A percentile compares a stretch with the other conserved stretches of the same genome.
Evolutionary conservation across 2,888 invertebrate species (phyloP).

Genomic region (Orgyia antiqua): DNA sequence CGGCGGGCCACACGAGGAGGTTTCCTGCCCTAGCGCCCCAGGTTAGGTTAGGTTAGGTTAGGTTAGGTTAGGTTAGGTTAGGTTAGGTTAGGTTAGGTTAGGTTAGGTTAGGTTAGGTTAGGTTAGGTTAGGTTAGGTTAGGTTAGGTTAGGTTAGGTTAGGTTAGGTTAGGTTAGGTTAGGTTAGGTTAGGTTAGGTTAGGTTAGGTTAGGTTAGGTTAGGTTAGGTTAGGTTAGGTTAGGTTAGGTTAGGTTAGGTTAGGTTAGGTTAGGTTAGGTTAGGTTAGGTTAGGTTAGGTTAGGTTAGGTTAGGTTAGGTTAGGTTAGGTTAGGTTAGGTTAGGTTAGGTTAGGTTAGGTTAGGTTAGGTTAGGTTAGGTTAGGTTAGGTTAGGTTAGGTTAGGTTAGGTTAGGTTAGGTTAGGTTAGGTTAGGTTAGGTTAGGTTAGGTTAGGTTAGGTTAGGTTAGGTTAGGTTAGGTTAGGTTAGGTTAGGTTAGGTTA

Average conservation of each 20-base stretch:
- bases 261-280: slow-evolving; percentile 5
- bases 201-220: slow-evolving; percentile 5
- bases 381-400: slow-evolving; percentile 20
- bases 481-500: slow-evolving; percentile 15
- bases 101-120: slow-evolving; percentile 9
- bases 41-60: slow-evolving; percentile 2
- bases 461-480: slow-evolving; percentile 12
- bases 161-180: slow-evolving; percentile 8
- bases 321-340: slow-evolving; percentile 9
- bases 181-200: slow-evolving; percentile 7
- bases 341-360: slow-evolving; percentile 9
- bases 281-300: slow-evolving; percentile 9
- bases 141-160: slow-evolving; percentile 9
- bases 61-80: slow-evolving; percentile 8
- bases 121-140: slow-evolving; percentile 9
- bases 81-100: slow-evolving; percentile 9
- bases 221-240: slow-evolving; percentile 5
- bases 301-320: slow-evolving; percentile 9
- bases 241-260: slow-evolving; percentile 3
- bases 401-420: slow-evolving; percentile 21
- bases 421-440: slow-evolving; percentile 18
- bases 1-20: no score
- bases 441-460: slow-evolving; percentile 23
- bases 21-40: no score
- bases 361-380: slow-evolving; percentile 19